Base-by-base conservation (phyloP, 2,113 vertebrate genomes). In the Alligator sinensis region DNA sequence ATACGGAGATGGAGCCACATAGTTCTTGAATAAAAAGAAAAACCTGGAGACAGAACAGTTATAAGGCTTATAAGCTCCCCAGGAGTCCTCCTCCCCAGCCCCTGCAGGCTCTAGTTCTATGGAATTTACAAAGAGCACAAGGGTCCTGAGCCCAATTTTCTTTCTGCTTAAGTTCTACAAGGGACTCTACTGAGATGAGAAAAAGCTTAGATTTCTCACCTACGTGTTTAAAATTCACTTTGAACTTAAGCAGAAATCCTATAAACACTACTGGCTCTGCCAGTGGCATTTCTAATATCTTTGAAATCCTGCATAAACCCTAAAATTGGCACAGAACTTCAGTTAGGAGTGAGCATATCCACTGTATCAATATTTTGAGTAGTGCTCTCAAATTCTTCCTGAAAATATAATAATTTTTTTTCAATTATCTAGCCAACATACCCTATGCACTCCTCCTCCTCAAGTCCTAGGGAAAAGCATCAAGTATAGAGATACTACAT, bases 351-450 rank as follows among this genome's bases (percentile, higher is more conserved):
- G 19, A 17, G 4, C 5, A 59, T 70, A 78, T 3, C 1, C 60
- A 27, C 24, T 55, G 59, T 21, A 47, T 47, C 47, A 47, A 47
- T 47, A 47, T 47, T 25, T 62, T 62, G 61, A 9, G 25, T 62
- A 25, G 10, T 22, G 11, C 24, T n/a, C n/a, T 12, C 18, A 17
- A 77, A 0, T 27, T 66, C 64, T 34, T 77, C 14, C 72, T 60
- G 34, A 4, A 2, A 78, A 38, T 54, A 60, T 4, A 70, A 0
- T 30, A 93, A 75, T 11, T 62, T 30, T 47, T 47, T 47, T 9
- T 55, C 25, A 38, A 4, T 66, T 77, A 74, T 27, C 79, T 47
- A 5, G 0, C 34, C n/a, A 61, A 74, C 0, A 0, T 1, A 2
- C 34, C 27, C 80, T 54, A 70, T 17, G 15, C 1, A 0, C 22